These are phyloP conservation scores for Sigmodon hispidus DNA, from an alignment of 2,113 vertebrate species.

Conservation along the genomic window DNA sequence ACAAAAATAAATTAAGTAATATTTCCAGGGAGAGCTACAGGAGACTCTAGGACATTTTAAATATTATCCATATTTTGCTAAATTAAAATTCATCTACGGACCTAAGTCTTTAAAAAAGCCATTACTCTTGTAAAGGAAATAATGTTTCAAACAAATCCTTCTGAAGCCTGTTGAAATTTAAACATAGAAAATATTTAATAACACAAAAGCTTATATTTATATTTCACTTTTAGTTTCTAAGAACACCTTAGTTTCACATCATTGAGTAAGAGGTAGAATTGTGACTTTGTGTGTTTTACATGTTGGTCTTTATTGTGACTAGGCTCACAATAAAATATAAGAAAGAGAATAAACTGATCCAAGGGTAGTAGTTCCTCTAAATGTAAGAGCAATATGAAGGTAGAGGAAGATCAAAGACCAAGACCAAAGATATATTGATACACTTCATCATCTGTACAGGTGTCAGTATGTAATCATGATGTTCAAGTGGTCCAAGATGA, in stretches of 20 bases:
- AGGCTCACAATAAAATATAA: background rate
- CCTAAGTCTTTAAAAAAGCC: background rate
- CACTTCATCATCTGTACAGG: background rate
- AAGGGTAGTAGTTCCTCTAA: background rate
- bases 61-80: background rate
- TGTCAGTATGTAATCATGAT: background rate
- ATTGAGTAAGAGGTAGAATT: background rate
- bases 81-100: background rate
- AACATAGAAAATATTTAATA: background rate
- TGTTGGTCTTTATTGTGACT: background rate
- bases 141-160: background rate
- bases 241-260: background rate
- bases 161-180: conserved; percentile 9
- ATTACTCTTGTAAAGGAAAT: conserved; percentile 19
- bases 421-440: background rate
- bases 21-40: background rate
- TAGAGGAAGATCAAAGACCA: background rate
- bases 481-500: background rate
- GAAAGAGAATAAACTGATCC: background rate
- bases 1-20: conserved; percentile 24
- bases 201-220: background rate
- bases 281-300: background rate
- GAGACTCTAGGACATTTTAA: background rate
- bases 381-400: background rate
- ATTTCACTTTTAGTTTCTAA: conserved; percentile 51